phyloP scores from a whole-genome alignment of 1,140 invertebrate genomes.

The Pachypsylla venusta region DNA sequence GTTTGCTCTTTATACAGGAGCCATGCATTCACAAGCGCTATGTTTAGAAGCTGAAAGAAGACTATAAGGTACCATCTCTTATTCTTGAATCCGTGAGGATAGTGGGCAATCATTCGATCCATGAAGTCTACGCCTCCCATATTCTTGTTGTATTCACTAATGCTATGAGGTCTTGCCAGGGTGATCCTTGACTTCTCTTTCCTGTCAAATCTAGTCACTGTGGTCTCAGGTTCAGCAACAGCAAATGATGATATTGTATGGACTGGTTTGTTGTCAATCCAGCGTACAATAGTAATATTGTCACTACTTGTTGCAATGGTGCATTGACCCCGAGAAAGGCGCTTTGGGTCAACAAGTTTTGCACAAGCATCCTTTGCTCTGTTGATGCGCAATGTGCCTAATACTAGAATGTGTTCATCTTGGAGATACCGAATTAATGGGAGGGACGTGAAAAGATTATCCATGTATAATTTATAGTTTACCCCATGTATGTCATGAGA shows the following conservation, averaged over 20 bases:
- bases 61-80: constrained; percentile 18
- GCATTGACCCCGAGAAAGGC: constrained; percentile 7
- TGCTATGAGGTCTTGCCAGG: constrained; percentile 21
- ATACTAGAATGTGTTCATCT: constrained; percentile 12
- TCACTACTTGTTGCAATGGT: constrained; percentile 14
- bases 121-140: constrained; percentile 28
- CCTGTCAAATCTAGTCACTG: constrained; percentile 18
- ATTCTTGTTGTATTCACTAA: constrained; percentile 25
- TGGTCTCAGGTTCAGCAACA: not conserved
- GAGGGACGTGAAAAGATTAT: constrained; percentile 28
- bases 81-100: constrained; percentile 21
- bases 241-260: constrained; percentile 3
- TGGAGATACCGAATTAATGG: constrained; percentile 11
- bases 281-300: constrained; percentile 14
- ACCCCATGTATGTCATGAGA: constrained; percentile 19
- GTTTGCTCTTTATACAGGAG: constrained; percentile 15
- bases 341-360: constrained; percentile 11
- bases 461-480: constrained; percentile 30
- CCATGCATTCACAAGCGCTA: constrained; percentile 17
- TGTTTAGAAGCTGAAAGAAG: constrained; percentile 19
- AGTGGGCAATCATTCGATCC: constrained; percentile 24
- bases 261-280: constrained; percentile 15
- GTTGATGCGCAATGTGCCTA: constrained; percentile 16
- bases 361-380: constrained; percentile 8
- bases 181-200: constrained; percentile 17